A percentile compares a stretch with the other conserved stretches of the same genome.
These are phyloP conservation scores for Sebastes hubbsi DNA, from an alignment of 2,797 vertebrate genomes.

Conservation along the genomic window DNA sequence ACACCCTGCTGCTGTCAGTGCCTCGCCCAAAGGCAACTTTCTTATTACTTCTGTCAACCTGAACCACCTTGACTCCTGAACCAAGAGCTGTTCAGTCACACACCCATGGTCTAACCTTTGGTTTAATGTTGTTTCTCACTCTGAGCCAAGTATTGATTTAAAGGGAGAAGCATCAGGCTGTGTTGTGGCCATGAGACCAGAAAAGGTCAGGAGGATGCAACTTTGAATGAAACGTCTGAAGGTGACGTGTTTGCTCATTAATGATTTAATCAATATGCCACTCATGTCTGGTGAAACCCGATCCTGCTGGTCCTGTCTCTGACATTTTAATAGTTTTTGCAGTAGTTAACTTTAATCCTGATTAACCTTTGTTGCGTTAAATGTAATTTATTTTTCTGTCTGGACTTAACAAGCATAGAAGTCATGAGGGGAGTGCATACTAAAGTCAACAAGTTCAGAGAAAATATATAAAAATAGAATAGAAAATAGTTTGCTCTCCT, in stretches of 20 bases:
- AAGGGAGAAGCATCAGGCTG: not conserved
- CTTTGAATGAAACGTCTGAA: constrained; percentile 4
- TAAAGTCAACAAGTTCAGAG: not conserved
- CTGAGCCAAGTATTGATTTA: constrained; percentile 10
- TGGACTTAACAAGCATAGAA: not conserved
- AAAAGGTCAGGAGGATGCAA: not conserved
- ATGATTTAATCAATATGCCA: not conserved
- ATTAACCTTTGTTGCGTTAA: not conserved
- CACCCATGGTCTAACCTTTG: not conserved
- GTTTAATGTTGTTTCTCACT: not conserved
- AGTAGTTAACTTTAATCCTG: not conserved
- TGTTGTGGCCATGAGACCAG: not conserved
- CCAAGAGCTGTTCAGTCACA: not conserved
- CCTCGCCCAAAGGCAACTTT: constrained; percentile 10
- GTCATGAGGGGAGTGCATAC: not conserved
- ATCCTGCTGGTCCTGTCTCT: not conserved
- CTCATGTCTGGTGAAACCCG: not conserved
- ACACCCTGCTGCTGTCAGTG: not conserved
- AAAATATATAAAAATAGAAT: no score
- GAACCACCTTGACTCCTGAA: not conserved
- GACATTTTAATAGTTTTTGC: not conserved
- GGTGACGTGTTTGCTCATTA: not conserved
- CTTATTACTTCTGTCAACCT: not conserved
- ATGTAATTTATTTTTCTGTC: not conserved
- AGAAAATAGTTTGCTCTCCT: not conserved